Conservation (phyloP, 2,888 invertebrate species). For the Cinara cedri region DNA sequence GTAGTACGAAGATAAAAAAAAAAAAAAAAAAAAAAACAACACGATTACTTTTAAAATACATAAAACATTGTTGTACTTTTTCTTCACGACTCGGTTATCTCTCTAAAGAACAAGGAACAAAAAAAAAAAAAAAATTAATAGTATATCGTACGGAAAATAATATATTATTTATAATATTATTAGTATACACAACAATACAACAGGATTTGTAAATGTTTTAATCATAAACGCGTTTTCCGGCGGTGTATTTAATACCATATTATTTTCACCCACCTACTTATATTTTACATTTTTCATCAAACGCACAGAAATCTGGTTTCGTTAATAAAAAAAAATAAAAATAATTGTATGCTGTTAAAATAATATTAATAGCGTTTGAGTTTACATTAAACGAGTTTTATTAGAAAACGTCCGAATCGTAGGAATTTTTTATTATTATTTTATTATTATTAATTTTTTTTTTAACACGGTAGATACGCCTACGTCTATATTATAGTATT, state of each 20-base stretch:
- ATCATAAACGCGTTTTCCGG: neutral
- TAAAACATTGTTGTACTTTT: conserved; percentile 29
- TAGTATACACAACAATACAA: neutral
- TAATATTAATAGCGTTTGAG: too few relatives aligned
- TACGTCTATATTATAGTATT: too few relatives aligned
- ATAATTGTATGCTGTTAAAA: too few relatives aligned
- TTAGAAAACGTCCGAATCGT: too few relatives aligned
- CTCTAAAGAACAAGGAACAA: too few relatives aligned
- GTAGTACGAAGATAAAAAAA: conserved; percentile 33
- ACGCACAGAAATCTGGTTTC: too few relatives aligned
- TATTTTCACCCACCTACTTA: neutral
- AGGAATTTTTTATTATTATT: too few relatives aligned
- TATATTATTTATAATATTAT: too few relatives aligned
- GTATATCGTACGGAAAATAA: conserved; percentile 27
- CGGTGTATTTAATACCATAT: neutral
- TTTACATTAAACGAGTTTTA: too few relatives aligned
- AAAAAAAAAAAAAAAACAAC: conserved; percentile 19
- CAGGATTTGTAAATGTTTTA: neutral
- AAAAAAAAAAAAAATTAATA: conserved; percentile 1
- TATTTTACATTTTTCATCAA: conserved; percentile 14
- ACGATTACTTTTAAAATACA: conserved; percentile 11
- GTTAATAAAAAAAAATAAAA: too few relatives aligned
- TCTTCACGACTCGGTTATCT: conserved; percentile 20
- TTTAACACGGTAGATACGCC: too few relatives aligned
- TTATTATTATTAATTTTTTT: too few relatives aligned